These are phyloP conservation scores for Buathra laborator DNA, from an alignment of 2,888 invertebrate genomes.

Conservation along the genomic window DNA sequence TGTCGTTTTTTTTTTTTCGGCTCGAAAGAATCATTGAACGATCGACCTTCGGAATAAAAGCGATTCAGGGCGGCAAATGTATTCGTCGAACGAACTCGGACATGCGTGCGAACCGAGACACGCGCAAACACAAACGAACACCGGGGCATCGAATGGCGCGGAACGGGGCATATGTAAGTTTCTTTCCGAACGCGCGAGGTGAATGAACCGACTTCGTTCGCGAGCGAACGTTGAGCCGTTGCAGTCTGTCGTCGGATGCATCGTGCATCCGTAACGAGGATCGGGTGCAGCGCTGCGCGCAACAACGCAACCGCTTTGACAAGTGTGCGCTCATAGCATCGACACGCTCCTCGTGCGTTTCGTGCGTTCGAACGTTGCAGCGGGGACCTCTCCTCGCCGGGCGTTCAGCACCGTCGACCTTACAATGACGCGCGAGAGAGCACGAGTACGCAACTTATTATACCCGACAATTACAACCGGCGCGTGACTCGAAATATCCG, in stretches of 20 bases:
- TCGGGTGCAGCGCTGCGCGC: constrained; percentile 75
- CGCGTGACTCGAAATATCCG: constrained; percentile 40
- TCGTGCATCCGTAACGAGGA: constrained; percentile 82
- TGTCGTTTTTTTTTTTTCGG: not conserved
- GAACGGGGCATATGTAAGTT: constrained; percentile 52
- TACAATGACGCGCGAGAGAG: constrained; percentile 72
- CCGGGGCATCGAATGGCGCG: constrained; percentile 36
- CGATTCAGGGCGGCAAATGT: constrained; percentile 31
- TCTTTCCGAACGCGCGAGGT: constrained; percentile 62
- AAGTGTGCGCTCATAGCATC: constrained; percentile 49
- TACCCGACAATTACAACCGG: constrained; percentile 52
- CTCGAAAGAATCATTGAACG: constrained; percentile 54
- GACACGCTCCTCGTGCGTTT: constrained; percentile 11
- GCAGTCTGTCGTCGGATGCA: constrained; percentile 76
- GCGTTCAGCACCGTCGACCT: constrained; percentile 75
- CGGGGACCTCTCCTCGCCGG: not conserved
- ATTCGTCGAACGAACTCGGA: constrained; percentile 58
- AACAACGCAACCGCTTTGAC: constrained; percentile 54
- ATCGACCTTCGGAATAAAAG: constrained; percentile 56
- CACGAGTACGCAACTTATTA: constrained; percentile 67
- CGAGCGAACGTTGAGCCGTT: constrained; percentile 48
- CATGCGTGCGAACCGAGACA: constrained; percentile 45
- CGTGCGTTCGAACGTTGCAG: not conserved
- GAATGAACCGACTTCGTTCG: constrained; percentile 61
- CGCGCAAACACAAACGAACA: constrained; percentile 39